phyloP scores from a whole-genome alignment of 2,113 vertebrate species.

The Rhinolophus ferrumequinum region DNA sequence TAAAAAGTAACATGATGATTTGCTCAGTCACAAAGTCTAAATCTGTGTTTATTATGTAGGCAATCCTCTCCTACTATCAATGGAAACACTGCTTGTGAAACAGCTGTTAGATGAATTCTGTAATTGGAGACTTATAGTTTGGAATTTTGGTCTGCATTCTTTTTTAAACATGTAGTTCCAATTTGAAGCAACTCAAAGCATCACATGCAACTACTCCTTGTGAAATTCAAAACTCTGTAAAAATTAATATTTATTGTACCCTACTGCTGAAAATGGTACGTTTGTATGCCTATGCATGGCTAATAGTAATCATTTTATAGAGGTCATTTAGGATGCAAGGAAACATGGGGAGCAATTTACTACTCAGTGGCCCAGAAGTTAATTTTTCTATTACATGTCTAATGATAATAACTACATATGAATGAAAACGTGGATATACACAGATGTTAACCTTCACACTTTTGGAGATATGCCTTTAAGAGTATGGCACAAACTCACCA shows the following conservation, averaged over 20 bases:
- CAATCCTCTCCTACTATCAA: slow-evolving; percentile 58
- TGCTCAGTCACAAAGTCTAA: slow-evolving; percentile 45
- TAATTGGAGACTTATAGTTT: slow-evolving; percentile 53
- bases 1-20: slow-evolving; percentile 23
- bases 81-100: slow-evolving; percentile 48
- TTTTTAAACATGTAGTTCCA: slow-evolving; percentile 62
- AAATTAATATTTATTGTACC: slow-evolving; percentile 62
- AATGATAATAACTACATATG: background rate
- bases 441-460: slow-evolving; percentile 2
- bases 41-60: slow-evolving; percentile 44
- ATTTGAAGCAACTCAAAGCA: slow-evolving; percentile 55
- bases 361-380: background rate
- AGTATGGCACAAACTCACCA: background rate
- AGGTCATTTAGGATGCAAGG: slow-evolving; percentile 16
- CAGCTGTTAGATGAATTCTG: slow-evolving; percentile 67
- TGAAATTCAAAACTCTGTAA: slow-evolving; percentile 52
- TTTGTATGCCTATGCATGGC: background rate
- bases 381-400: slow-evolving; percentile 29
- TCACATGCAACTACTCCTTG: background rate
- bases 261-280: slow-evolving; percentile 48
- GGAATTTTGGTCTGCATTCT: slow-evolving; percentile 63
- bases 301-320: slow-evolving; percentile 51
- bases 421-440: slow-evolving; percentile 7
- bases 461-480: background rate
- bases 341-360: background rate